Base-by-base conservation (phyloP, 2,888 invertebrate species). In the Drosophila gaucha region DNA sequence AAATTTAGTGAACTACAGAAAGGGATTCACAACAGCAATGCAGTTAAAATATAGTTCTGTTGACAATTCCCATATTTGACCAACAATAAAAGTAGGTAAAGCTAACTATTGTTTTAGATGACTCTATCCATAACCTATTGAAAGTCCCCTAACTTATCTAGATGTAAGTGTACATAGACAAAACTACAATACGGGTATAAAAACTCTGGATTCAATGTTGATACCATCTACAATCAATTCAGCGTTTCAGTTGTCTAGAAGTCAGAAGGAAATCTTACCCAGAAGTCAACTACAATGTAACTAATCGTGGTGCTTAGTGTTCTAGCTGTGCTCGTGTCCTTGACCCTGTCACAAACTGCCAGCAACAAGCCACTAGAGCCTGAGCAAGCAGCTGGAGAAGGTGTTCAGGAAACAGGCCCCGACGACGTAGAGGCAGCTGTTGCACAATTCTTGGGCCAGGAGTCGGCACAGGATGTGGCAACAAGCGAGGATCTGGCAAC, bases 231-330 rank as follows among this genome's bases (percentile, higher is more conserved):
- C 18, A 14, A 36, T 18, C 2, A 16, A 12, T 20, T 16, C 3
- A 31, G 18, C 2, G 4, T 6, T 16, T 9, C 22, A 59, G 24
- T 26, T 18, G 41, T 6, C 10, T 4, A 9, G 24, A 12, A 31
- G 5, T 24, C 16, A 24, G 12, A 43, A 41, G 0, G 24, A 16
- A 9, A 22, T 10, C 12, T 16, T 6, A 43, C 1, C 6, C 1
- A 6, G 18, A n/a, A 35, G 18, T 26, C 26, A 31, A 33, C n/a
- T 3, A 47, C 6, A 39, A 60, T 62, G 39, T 63, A 62, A 16
- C 33, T 33, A 1, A 16, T 26, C 9, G 4, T 49, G 2, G 4
- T 47, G 20, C 47, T 62, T 2, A 20, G n/a, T 26, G 4, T 24
- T 16, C 16, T 60, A 5, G 10, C 16, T 26, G 4, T 24, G 20